A percentile compares a stretch with the other conserved stretches of the same genome.
Evolutionary conservation across 2,113 vertebrate genomes (phyloP).

Genomic region (Arvicanthis niloticus): DNA sequence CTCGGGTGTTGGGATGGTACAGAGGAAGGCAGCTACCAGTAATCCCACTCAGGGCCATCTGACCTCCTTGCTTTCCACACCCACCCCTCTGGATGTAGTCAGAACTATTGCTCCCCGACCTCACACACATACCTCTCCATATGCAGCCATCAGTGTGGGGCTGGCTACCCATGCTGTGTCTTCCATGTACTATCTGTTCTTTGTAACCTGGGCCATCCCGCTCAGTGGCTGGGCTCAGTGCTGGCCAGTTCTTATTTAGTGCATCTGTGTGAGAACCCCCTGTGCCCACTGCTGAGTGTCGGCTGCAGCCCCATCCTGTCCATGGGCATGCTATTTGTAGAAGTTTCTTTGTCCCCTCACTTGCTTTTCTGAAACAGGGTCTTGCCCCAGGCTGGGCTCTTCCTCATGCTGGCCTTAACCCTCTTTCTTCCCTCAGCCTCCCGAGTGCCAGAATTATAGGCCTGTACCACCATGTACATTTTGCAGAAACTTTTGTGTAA

Average conservation of each 20-base stretch:
- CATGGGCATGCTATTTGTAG: background rate
- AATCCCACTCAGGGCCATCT: accelerated
- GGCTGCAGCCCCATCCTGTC: background rate
- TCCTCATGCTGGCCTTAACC: background rate
- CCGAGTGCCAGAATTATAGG: background rate
- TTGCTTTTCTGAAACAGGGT: background rate
- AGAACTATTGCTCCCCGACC: too few relatives aligned
- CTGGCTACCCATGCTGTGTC: accelerated
- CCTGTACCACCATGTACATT: too few relatives aligned
- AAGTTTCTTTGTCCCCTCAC: background rate
- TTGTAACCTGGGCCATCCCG: background rate
- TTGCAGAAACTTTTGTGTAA: background rate
- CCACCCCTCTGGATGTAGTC: too few relatives aligned
- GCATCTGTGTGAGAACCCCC: accelerated
- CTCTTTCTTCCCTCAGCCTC: background rate
- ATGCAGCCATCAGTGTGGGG: accelerated
- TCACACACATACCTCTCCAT: background rate
- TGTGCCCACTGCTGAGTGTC: accelerated
- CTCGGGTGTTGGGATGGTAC: background rate
- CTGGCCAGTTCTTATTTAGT: accelerated
- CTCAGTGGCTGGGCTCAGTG: accelerated
- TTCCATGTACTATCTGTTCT: accelerated
- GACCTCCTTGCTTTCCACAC: accelerated
- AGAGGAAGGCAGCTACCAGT: background rate
- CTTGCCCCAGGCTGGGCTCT: background rate